Evolutionary conservation across 1,140 invertebrate species (phyloP).

Genomic region (Aphelinus atriplicis): DNA sequence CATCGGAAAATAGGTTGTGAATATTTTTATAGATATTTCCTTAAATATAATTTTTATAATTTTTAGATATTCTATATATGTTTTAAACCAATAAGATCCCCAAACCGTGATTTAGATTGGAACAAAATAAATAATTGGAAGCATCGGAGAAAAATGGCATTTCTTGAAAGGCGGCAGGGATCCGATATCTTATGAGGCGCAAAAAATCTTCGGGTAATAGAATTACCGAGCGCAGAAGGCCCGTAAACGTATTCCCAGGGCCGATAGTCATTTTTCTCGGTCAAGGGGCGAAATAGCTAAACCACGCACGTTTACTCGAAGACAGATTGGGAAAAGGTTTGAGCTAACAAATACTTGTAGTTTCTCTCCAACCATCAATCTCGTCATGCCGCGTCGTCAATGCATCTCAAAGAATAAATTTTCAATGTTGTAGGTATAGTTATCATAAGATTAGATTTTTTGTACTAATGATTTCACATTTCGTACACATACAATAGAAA

Average conservation of each 20-base stretch:
- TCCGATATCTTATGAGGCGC: constrained; percentile 62
- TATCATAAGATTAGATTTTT: neutral
- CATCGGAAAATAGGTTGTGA: neutral
- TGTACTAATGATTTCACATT: too few species aligned
- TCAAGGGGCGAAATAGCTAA: constrained; percentile 63
- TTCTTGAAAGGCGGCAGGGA: constrained; percentile 38
- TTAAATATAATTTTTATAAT: too few species aligned
- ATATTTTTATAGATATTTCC: too few species aligned
- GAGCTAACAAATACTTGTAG: neutral
- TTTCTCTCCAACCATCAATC: constrained; percentile 11
- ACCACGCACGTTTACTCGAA: constrained; percentile 61
- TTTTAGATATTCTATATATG: too few species aligned
- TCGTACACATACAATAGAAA: too few species aligned
- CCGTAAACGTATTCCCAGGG: constrained; percentile 66
- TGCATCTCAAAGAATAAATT: neutral
- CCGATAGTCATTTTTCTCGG: constrained; percentile 67
- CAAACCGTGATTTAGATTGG: too few species aligned
- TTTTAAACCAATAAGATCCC: too few species aligned
- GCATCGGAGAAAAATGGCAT: constrained; percentile 11
- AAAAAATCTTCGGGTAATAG: constrained; percentile 66
- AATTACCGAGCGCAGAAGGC: constrained; percentile 63
- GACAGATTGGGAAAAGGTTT: constrained; percentile 53
- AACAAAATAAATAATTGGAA: neutral
- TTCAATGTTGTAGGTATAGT: neutral
- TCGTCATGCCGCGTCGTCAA: neutral